A percentile compares a stretch with the other conserved stretches of the same genome.
phyloP scores from a whole-genome alignment of 1,140 invertebrate genomes.

The Teleopsis dalmanni region DNA sequence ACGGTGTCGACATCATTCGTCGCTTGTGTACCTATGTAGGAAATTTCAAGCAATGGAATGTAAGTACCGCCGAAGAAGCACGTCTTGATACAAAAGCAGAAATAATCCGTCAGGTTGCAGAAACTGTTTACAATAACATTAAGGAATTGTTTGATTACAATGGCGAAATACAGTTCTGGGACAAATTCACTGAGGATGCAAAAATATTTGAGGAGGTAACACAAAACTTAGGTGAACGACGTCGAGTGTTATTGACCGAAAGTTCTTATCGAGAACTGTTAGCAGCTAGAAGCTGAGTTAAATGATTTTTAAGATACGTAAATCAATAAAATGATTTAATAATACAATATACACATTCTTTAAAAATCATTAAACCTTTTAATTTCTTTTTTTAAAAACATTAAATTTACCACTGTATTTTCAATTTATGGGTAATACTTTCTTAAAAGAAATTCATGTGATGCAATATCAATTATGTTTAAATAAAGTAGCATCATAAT shows the following conservation, averaged over 20 bases:
- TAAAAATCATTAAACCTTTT: no score
- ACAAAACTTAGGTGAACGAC: slow-evolving; percentile 48
- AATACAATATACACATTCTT: no score
- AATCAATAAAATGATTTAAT: no score
- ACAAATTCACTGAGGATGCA: slow-evolving; percentile 51
- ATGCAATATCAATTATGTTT: no score
- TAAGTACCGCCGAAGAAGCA: slow-evolving; percentile 53
- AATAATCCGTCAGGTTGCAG: slow-evolving; percentile 58
- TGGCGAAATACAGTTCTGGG: slow-evolving; percentile 51
- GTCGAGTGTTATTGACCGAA: slow-evolving; percentile 11
- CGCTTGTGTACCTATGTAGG: slow-evolving; percentile 65
- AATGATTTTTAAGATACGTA: no score
- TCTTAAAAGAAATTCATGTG: no score
- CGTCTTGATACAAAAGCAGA: slow-evolving; percentile 59
- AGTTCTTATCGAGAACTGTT: no score
- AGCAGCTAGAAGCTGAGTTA: no score
- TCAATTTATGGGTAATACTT: no score
- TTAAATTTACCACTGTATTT: no score
- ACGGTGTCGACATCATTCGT: slow-evolving; percentile 69
- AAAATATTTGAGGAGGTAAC: slow-evolving; percentile 51
- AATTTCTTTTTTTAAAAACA: no score
- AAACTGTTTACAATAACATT: slow-evolving; percentile 56
- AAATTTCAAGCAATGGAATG: slow-evolving; percentile 63
- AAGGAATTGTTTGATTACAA: slow-evolving; percentile 49
- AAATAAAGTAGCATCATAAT: no score